Evolutionary conservation across 2,888 invertebrate genomes (phyloP).

Genomic region (Eremobia ochroleuca): DNA sequence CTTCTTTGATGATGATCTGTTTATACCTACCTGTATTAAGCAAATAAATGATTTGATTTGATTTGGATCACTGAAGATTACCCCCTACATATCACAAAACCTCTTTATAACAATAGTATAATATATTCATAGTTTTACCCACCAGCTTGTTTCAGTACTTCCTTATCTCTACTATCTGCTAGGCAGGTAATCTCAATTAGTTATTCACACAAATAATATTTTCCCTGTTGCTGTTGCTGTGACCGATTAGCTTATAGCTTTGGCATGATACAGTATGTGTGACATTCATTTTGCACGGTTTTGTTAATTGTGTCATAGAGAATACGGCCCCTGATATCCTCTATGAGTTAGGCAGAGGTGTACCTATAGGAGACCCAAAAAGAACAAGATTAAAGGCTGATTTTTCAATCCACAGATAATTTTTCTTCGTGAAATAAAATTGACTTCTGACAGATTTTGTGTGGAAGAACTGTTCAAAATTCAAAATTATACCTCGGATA

Average conservation of each 20-base stretch:
- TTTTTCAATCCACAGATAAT: too few species aligned
- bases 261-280: neutral
- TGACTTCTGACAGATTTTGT: too few species aligned
- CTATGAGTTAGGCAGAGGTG: neutral
- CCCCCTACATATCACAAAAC: neutral
- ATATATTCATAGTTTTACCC: neutral
- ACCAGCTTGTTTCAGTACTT: neutral
- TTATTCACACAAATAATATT: neutral
- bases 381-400: too few species aligned
- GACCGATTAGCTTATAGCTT: neutral
- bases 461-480: too few species aligned
- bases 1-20: too few species aligned
- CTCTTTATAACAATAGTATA: neutral
- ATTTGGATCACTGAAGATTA: neutral
- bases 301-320: neutral
- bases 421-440: too few species aligned
- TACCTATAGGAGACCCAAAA: neutral
- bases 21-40: too few species aligned
- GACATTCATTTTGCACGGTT: neutral
- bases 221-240: neutral
- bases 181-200: neutral
- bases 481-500: too few species aligned
- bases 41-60: too few species aligned
- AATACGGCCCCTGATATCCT: neutral
- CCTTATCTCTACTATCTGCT: constrained; percentile 3